Conservation (phyloP, 1,140 invertebrate genomes). For the Melipona quadrifasciata region DNA sequence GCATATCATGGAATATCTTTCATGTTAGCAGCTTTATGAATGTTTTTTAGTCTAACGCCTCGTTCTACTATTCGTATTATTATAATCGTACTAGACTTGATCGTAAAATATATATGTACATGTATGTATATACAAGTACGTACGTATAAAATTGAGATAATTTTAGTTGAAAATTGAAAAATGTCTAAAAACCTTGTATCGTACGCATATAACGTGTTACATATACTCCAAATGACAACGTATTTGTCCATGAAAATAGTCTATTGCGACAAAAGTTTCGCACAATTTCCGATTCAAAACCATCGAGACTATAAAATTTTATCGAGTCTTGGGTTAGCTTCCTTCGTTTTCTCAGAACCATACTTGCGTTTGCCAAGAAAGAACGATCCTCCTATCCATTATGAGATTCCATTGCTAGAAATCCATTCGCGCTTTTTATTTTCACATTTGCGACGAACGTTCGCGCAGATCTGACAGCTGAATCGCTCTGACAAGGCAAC, state of each 20-base stretch:
- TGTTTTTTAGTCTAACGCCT: too few relatives aligned
- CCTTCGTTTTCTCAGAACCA: neutral
- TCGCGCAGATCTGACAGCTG: neutral
- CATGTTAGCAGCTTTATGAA: too few relatives aligned
- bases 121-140: too few relatives aligned
- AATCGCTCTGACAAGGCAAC: neutral
- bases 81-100: too few relatives aligned
- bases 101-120: too few relatives aligned
- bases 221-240: neutral
- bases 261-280: too few relatives aligned
- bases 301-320: constrained; percentile 24
- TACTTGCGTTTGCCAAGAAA: neutral
- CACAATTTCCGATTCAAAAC: neutral
- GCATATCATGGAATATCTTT: too few relatives aligned
- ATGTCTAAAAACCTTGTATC: neutral
- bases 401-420: too few relatives aligned
- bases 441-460: neutral
- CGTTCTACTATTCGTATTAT: too few relatives aligned
- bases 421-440: constrained; percentile 8
- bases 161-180: neutral
- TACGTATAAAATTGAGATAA: neutral
- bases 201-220: neutral
- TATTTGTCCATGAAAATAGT: neutral
- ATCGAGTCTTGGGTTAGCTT: neutral
- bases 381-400: neutral